Conservation (phyloP, 2,888 invertebrate genomes). For the Melanargia galathea region DNA sequence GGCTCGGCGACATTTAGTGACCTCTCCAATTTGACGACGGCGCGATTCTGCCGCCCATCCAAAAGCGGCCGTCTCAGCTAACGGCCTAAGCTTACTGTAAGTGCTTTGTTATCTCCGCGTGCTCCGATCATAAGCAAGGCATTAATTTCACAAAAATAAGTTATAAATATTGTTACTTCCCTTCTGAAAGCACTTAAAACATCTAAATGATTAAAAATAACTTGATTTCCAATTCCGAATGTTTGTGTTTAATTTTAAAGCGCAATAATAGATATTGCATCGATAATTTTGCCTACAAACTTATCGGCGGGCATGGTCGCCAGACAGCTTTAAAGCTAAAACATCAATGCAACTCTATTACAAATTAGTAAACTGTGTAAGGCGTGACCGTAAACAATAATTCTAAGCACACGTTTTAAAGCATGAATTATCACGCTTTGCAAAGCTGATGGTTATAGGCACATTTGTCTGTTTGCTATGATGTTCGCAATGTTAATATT, state of each 20-base stretch:
- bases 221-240: slow-evolving; percentile 59
- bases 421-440: slow-evolving; percentile 77
- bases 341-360: slow-evolving; percentile 61
- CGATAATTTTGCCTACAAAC: slow-evolving; percentile 50
- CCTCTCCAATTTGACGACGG: slow-evolving; percentile 68
- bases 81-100: slow-evolving; percentile 82
- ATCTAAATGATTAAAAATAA: slow-evolving; percentile 57
- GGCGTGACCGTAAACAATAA: slow-evolving; percentile 64
- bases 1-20: slow-evolving; percentile 77
- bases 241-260: slow-evolving; percentile 65
- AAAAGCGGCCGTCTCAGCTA: slow-evolving; percentile 72
- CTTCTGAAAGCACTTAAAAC: slow-evolving; percentile 71
- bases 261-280: slow-evolving; percentile 59
- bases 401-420: slow-evolving; percentile 66
- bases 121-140: slow-evolving; percentile 80
- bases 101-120: slow-evolving; percentile 82
- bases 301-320: slow-evolving; percentile 74
- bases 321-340: slow-evolving; percentile 60
- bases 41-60: slow-evolving; percentile 74
- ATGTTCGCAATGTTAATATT: slow-evolving; percentile 32
- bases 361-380: slow-evolving; percentile 75
- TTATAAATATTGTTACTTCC: slow-evolving; percentile 72
- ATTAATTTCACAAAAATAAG: slow-evolving; percentile 74
- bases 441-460: slow-evolving; percentile 77
- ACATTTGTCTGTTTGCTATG: slow-evolving; percentile 36